Base-by-base conservation (phyloP, 2,797 vertebrate species). In the Phalloptychus januarius region DNA sequence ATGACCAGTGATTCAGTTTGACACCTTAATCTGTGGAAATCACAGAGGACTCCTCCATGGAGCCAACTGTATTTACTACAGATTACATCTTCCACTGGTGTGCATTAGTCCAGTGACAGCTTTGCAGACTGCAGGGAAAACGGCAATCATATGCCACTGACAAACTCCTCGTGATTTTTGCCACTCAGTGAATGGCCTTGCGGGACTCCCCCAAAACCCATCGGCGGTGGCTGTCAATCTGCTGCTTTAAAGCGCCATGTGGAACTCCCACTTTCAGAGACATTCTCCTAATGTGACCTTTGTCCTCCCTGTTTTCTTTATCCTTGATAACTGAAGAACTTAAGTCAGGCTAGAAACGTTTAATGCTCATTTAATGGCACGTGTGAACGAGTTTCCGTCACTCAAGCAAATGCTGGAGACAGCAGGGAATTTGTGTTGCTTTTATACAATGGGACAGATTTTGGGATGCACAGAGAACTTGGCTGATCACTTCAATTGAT, bases 1-100 rank as follows among this genome's bases (percentile, higher is more conserved):
- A 61, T 87, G 92, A 89, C 89, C 87, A 80, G 85, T 88, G 92
- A 93, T 94, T 93, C 86, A 85, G 79, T 89, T 88, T 93, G 94
- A 93, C 93, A 93, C 85, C 90, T 87, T 93, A 92, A 94, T 93
- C 92, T 92, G 91, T 48, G 83, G 87, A 94, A 92, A 92, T 92
- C 91, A 90, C 92, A 85, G 85, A 85, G 90, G 89, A 82, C 87
- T 92, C 84, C 84, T 84, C 78, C 20, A 61, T 83, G 83, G 83
- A 91, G 87, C 83, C 86, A 86, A 85, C 91, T 91, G 93, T 93
- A 93, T 94, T 94, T 93, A 94, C 92, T 89, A 91, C 81, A 93
- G 90, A 94, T 94, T 92, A 93, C 90, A 90, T 91, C 92, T 93
- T 89, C 87, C 88, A 87, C 87, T 83, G 45, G 83, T 84, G 90